Conservation (phyloP, 2,113 vertebrate species). For the Microtus montanus region DNA sequence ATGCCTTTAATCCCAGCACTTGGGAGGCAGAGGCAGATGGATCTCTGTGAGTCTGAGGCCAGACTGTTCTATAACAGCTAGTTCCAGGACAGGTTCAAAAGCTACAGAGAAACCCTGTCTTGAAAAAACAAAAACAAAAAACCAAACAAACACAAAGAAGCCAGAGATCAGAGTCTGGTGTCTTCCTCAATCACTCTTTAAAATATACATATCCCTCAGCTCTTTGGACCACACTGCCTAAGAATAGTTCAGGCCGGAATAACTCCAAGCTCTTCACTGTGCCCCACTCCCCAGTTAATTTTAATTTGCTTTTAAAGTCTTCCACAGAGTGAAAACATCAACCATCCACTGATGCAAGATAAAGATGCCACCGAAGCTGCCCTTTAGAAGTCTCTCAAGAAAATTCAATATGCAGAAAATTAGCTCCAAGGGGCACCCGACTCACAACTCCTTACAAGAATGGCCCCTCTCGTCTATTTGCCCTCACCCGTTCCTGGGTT, state of each 20-base stretch:
- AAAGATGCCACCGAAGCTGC: neutral
- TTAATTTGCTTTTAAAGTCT: slow-evolving; percentile 10
- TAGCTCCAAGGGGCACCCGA: neutral
- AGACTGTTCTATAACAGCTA: too few species aligned
- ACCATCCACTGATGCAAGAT: neutral
- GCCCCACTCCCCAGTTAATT: neutral
- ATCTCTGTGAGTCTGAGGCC: too few species aligned
- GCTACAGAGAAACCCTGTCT: too few species aligned
- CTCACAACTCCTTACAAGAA: neutral
- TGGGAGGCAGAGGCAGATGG: too few species aligned
- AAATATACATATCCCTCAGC: neutral
- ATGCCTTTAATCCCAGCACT: too few species aligned
- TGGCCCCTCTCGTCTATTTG: neutral
- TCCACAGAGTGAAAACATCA: neutral
- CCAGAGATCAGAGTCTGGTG: neutral
- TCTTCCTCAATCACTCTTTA: neutral
- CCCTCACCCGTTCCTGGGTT: neutral
- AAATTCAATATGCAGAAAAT: neutral
- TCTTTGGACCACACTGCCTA: neutral
- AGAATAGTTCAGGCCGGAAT: neutral
- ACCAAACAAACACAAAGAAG: too few species aligned
- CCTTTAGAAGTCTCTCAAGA: neutral
- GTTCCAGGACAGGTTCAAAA: too few species aligned
- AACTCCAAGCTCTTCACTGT: neutral
- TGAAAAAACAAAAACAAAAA: too few species aligned